Percentiles rank a stretch among this genome's conserved stretches.
These are phyloP conservation scores for Lasioglossum zephyrum DNA, from an alignment of 2,888 invertebrate genomes.

Conservation along the genomic window DNA sequence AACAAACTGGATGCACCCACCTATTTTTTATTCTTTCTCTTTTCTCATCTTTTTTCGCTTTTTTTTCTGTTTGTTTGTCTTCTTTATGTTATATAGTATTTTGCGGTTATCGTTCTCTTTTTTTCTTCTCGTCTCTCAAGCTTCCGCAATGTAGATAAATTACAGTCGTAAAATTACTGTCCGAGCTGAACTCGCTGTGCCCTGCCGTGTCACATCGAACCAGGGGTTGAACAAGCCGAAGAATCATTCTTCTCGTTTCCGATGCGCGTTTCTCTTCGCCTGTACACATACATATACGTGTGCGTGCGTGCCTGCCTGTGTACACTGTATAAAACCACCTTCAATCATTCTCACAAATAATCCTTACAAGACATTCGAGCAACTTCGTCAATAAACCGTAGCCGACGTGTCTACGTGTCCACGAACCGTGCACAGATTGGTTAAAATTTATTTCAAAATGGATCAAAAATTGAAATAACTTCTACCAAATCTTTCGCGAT, in stretches of 20 bases:
- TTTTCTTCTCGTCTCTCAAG: background rate
- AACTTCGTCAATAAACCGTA: slow-evolving; percentile 55
- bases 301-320: background rate
- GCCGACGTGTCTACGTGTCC: background rate
- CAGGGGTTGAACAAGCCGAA: slow-evolving; percentile 38
- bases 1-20: slow-evolving; percentile 44
- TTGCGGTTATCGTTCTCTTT: background rate
- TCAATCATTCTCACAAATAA: background rate
- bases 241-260: slow-evolving; percentile 28
- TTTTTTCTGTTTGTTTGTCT: background rate
- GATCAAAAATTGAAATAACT: slow-evolving; percentile 84
- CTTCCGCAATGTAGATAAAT: slow-evolving; percentile 46
- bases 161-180: slow-evolving; percentile 57
- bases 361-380: background rate
- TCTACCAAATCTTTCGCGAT: slow-evolving; percentile 74
- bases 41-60: background rate
- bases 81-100: background rate
- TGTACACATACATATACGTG: slow-evolving; percentile 1
- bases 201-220: slow-evolving; percentile 71
- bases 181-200: slow-evolving; percentile 56
- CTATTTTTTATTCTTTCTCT: background rate
- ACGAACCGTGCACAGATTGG: slow-evolving; percentile 68
- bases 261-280: background rate
- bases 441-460: slow-evolving; percentile 84
- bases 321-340: slow-evolving; percentile 27